These are phyloP conservation scores for Tribolium castaneum DNA, from an alignment of 1,140 invertebrate species.

Conservation along the genomic window DNA sequence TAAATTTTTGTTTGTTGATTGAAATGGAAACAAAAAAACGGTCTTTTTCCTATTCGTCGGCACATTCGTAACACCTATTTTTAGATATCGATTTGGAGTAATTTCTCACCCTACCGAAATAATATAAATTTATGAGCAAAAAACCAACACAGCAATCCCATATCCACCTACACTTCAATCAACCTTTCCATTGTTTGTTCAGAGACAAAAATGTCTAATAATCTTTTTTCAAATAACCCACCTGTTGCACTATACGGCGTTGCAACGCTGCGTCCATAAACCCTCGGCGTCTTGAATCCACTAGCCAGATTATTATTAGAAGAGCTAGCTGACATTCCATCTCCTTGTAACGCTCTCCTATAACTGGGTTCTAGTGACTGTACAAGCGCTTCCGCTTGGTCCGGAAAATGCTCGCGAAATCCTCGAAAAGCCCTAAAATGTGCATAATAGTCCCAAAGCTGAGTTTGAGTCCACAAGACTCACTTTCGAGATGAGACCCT, in stretches of 20 bases:
- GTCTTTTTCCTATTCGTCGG: not conserved
- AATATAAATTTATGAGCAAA: not conserved
- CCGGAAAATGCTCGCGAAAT: slow-evolving; percentile 91
- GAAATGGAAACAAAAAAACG: not conserved
- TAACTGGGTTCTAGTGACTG: slow-evolving; percentile 85
- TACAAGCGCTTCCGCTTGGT: slow-evolving; percentile 87
- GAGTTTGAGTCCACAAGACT: slow-evolving; percentile 52
- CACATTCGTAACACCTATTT: not conserved
- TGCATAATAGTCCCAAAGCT: not conserved
- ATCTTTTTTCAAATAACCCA: slow-evolving; percentile 21
- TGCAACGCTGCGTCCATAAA: slow-evolving; percentile 48
- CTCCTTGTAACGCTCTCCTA: slow-evolving; percentile 83
- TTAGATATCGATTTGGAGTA: not conserved
- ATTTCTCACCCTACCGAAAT: not conserved
- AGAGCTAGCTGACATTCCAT: slow-evolving; percentile 66
- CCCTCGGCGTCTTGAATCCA: slow-evolving; percentile 52
- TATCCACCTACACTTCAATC: not conserved
- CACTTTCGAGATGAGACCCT: slow-evolving; percentile 79
- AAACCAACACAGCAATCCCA: not conserved
- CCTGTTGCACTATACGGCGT: slow-evolving; percentile 55
- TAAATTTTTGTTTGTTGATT: too few relatives aligned
- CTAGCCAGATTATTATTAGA: slow-evolving; percentile 67
- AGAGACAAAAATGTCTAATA: not conserved
- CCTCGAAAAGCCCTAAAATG: slow-evolving; percentile 85
- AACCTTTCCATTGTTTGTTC: not conserved